These are phyloP conservation scores for Epinotia demarniana DNA, from an alignment of 2,888 invertebrate genomes.

Conservation along the genomic window DNA sequence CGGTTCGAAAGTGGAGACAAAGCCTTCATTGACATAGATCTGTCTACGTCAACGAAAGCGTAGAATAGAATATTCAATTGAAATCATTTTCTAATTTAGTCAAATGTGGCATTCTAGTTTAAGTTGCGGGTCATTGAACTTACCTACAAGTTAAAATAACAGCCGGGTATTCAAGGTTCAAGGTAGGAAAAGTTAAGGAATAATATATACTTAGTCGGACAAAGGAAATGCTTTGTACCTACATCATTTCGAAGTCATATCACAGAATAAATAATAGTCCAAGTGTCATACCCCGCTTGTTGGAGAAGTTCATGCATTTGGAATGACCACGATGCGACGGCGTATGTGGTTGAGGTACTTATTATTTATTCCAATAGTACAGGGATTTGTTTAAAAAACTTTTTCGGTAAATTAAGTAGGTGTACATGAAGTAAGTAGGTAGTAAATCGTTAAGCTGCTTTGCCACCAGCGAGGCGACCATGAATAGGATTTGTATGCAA, in stretches of 20 bases:
- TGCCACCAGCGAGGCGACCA: neutral
- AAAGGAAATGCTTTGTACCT: neutral
- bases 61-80: constrained; percentile 3
- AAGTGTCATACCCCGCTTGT: too few species aligned
- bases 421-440: too few species aligned
- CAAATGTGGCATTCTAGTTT: neutral
- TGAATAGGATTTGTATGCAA: too few species aligned
- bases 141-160: neutral
- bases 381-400: too few species aligned
- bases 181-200: neutral
- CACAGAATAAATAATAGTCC: too few species aligned
- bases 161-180: neutral
- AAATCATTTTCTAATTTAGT: constrained; percentile 4
- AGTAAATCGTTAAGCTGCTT: neutral
- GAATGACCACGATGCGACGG: neutral
- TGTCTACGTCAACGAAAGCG: too few species aligned
- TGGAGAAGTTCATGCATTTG: neutral
- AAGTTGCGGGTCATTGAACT: neutral
- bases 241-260: neutral
- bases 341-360: too few species aligned
- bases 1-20: constrained; percentile 2
- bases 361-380: too few species aligned
- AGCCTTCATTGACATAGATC: neutral
- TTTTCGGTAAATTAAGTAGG: too few species aligned
- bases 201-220: neutral